Base-by-base conservation (phyloP, 2,113 vertebrate genomes). In the Syngnathus floridae region DNA sequence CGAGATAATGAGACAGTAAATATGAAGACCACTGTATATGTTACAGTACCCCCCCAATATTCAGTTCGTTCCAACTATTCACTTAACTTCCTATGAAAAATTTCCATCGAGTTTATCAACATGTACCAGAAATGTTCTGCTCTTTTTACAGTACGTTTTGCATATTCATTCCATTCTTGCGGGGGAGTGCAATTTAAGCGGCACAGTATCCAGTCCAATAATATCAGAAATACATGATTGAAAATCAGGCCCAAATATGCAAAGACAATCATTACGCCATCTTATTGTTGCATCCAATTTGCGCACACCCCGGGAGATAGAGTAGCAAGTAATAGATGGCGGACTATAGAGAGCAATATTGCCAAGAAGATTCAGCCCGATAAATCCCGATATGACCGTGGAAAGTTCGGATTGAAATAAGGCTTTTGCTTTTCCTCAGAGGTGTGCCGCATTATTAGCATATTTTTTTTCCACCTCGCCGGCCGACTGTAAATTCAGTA, bases 401-500 rank as follows among this genome's bases (percentile, higher is more conserved):
- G 26, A 74, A 82, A 79, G 70, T 79, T 82, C 72, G 75, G 65
- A 80, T 72, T 58, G 70, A 71, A 82, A 40, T 31, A 81, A 79
- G 81, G 69, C 85, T 85, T 78, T 73, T 73, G 66, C 84, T 76
- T 75, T 78, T 81, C 77, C 79, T 80, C 71, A 60, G 73, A 78
- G 75, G 77, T 72, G 43, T 19, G 58, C 51, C 11, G 72, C 69
- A 26, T 84, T 65, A 84, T 90, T 87, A 87, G 81, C 86, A 89
- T 86, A 76, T 73, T 60, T 72, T 35, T 45, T 62, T 43, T 26
- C 10, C 19, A 31, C n/a, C 67, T 76, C 69, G 71, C 74, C 46
- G 64, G 75, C 79, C 43, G 51, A 88, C 85, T 87, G 85, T 86
- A 88, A 89, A 90, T 87, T 84, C 79, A 76, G 80, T 26, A 67